phyloP scores from a whole-genome alignment of 1,140 invertebrate species.

The Bombus huntii region DNA sequence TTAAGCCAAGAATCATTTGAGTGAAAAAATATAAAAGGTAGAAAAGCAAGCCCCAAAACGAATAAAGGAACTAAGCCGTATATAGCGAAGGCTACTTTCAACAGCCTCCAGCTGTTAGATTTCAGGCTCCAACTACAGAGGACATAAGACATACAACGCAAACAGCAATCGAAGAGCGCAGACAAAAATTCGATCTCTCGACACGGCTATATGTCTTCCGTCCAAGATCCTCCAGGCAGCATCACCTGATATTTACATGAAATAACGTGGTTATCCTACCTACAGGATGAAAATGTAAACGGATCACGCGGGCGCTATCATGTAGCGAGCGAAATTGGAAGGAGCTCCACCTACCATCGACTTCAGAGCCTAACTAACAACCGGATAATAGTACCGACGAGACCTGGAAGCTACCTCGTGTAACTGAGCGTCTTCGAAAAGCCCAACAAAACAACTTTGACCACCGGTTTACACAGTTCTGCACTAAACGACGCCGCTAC shows the following conservation, averaged over 20 bases:
- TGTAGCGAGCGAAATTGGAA: constrained; percentile 49
- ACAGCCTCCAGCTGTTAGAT: background rate
- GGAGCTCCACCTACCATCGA: constrained; percentile 68
- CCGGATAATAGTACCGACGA: constrained; percentile 74
- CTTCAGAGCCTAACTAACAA: constrained; percentile 70
- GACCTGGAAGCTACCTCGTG: constrained; percentile 50
- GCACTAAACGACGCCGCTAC: constrained; percentile 62
- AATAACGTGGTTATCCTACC: background rate
- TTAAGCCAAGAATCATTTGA: no score
- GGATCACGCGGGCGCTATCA: constrained; percentile 20
- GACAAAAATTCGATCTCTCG: background rate
- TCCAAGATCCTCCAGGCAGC: background rate
- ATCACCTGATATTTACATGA: background rate
- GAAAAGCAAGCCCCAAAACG: no score
- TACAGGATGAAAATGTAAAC: constrained; percentile 38
- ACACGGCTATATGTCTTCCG: background rate
- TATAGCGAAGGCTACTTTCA: background rate
- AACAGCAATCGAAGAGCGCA: background rate
- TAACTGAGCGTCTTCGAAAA: constrained; percentile 48
- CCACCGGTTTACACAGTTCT: constrained; percentile 64
- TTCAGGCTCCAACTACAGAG: background rate
- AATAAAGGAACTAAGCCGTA: no score
- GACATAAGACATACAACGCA: background rate
- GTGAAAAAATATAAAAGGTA: no score
- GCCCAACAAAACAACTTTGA: constrained; percentile 56